Percentiles rank a stretch among this genome's conserved stretches.
Evolutionary conservation across 2,113 vertebrate species (phyloP).

Genomic region (Notiomystis cincta): DNA sequence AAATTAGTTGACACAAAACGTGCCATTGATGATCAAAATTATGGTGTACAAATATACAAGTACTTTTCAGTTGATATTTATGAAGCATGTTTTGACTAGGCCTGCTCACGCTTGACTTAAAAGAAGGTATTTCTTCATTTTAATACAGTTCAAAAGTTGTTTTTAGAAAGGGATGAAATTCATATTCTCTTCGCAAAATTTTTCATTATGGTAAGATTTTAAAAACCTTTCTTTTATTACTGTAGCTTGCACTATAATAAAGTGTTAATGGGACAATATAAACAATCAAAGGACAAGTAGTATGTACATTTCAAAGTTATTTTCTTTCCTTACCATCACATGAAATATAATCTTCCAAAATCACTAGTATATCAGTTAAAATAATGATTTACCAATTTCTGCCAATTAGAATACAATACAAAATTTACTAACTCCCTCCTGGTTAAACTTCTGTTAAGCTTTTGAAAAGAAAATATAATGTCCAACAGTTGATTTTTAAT

Average conservation of each 20-base stretch:
- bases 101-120: neutral
- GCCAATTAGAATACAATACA: neutral
- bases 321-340: neutral
- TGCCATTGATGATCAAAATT: neutral
- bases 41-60: neutral
- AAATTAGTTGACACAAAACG: neutral
- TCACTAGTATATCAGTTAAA: neutral
- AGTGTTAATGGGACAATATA: neutral
- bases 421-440: rapidly evolving
- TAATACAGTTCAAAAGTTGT: neutral
- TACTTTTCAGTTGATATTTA: neutral
- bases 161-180: neutral
- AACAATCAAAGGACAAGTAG: neutral
- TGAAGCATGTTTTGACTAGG: neutral
- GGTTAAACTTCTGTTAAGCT: neutral
- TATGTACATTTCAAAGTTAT: neutral
- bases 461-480: neutral
- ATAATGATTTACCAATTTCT: neutral
- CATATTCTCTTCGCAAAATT: neutral
- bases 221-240: neutral
- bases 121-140: neutral
- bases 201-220: neutral
- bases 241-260: neutral
- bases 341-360: neutral
- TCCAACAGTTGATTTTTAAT: neutral